Evolutionary conservation across 2,797 vertebrate species (phyloP), one percentile per base, ranked within the genome.

Genomic region (Heteromormyrus szaboi): DNA sequence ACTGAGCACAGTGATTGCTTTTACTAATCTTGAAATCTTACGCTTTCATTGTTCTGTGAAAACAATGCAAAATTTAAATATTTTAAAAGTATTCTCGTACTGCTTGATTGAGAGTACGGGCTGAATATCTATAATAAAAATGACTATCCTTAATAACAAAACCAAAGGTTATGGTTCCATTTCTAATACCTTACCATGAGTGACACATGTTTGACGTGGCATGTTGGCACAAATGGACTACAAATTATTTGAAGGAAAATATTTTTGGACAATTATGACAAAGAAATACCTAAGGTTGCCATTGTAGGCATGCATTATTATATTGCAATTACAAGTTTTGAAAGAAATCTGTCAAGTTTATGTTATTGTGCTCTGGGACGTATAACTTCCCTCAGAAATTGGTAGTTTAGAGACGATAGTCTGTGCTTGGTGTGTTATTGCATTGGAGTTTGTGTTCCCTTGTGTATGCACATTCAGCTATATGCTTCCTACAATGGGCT

Each of bases 361-460:
- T 46, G 37, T 76, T 41, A 37, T 81, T 46, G 76, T 81, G 17
- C 76, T 46, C 19, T 46, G 76, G 41, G 6, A 81, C 0, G 2
- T 81, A 41, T 79, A n/a, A 17, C 14, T 44, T 44, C 37, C 46
- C 5, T 44, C 72, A n/a, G 72, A 79, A 79, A 79, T 81, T 81
- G 76, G 19, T 81, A 46, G 41, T 79, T 41, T 79, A 46, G 41
- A 79, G 41, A 79, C 1, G 2, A 41, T 79, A 81, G 41, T 81
- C 46, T 46, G 41, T 81, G 41, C 76, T 81, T 81, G 76, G 19
- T 81, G 76, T 81, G 76, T 76, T 76, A 81, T 81, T 81, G 5
- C 29, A 81, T 81, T 81, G 46, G 41, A 62, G 87, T 72, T 76
- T 72, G 19, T 88, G 85, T 88, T 89, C 72, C 85, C 72, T 88